A percentile compares a stretch with the other conserved stretches of the same genome.
Conservation (phyloP, 2,113 vertebrate species). For the Oncorhynchus kisutch region DNA sequence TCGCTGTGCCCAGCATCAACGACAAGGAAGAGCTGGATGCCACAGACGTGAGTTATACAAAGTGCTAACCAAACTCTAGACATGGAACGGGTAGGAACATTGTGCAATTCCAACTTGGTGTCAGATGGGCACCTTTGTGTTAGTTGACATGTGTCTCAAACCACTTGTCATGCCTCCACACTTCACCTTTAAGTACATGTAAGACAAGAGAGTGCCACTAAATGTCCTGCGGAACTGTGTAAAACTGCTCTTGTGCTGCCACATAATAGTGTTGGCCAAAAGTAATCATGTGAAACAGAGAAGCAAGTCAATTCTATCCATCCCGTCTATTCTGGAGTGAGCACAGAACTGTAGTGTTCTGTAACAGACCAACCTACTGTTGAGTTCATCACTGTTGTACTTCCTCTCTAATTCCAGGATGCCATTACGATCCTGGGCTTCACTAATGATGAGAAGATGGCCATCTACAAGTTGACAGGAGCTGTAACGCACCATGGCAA, state of each 20-base stretch:
- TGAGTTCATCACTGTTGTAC: not conserved
- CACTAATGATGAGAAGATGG: not conserved
- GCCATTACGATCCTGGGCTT: constrained; percentile 3
- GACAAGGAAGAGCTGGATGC: constrained; percentile 84
- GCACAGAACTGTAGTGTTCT: too few species aligned
- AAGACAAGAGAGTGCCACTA: too few species aligned
- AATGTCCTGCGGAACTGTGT: too few species aligned
- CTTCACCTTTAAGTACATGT: too few species aligned
- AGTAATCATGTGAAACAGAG: too few species aligned
- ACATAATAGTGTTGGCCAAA: too few species aligned
- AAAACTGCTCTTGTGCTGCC: too few species aligned
- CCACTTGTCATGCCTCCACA: too few species aligned
- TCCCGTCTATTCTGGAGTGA: too few species aligned
- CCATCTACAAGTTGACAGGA: constrained; percentile 6
- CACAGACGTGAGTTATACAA: constrained; percentile 76
- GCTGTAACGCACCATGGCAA: constrained; percentile 37
- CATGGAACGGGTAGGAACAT: not conserved
- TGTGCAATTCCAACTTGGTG: not conserved
- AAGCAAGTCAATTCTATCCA: too few species aligned
- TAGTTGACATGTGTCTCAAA: not conserved
- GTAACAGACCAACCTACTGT: not conserved
- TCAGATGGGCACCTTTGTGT: not conserved
- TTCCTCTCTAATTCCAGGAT: not conserved
- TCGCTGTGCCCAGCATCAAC: constrained; percentile 81
- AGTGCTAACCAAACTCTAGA: not conserved